Percentiles rank a stretch among this genome's conserved stretches.
Evolutionary conservation across 2,888 invertebrate genomes (phyloP).

Genomic region (Hypolimnas misippus): DNA sequence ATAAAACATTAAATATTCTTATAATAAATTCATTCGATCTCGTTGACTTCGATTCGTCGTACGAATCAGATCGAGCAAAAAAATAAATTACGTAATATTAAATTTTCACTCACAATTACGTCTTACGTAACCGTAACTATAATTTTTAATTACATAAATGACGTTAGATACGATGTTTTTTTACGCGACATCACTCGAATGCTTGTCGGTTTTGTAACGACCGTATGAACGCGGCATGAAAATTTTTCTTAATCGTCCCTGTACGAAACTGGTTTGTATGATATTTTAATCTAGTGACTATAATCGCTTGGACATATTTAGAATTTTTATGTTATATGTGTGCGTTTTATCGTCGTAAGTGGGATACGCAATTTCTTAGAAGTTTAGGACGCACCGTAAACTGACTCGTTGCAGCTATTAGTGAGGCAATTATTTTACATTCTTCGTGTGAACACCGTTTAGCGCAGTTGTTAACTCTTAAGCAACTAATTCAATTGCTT

Average conservation of each 20-base stretch:
- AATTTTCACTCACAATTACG: conserved; percentile 42
- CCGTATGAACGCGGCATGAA: not conserved
- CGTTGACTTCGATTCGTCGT: conserved; percentile 21
- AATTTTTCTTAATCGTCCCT: conserved; percentile 4
- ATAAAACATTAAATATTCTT: not conserved
- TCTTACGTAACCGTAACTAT: conserved; percentile 39
- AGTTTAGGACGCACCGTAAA: conserved; percentile 51
- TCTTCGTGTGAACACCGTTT: too few species aligned
- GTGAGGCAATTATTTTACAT: conserved; percentile 46
- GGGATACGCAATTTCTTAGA: conserved; percentile 46
- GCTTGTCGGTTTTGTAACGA: conserved; percentile 37
- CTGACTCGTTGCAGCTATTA: conserved; percentile 47
- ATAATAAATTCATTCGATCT: conserved; percentile 20
- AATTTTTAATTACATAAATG: conserved; percentile 48
- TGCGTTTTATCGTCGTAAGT: too few species aligned
- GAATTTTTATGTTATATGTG: conserved; percentile 3
- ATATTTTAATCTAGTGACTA: conserved; percentile 5
- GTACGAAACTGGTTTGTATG: conserved; percentile 4
- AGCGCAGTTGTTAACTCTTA: conserved; percentile 13
- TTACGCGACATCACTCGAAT: conserved; percentile 42
- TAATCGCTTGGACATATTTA: conserved; percentile 16
- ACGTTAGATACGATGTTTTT: conserved; percentile 31
- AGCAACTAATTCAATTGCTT: conserved; percentile 1
- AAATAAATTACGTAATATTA: conserved; percentile 30
- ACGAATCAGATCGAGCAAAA: conserved; percentile 34